Evolutionary conservation across 2,113 vertebrate species (phyloP), one percentile per base, ranked within the genome.

Genomic region (Marmota monax): DNA sequence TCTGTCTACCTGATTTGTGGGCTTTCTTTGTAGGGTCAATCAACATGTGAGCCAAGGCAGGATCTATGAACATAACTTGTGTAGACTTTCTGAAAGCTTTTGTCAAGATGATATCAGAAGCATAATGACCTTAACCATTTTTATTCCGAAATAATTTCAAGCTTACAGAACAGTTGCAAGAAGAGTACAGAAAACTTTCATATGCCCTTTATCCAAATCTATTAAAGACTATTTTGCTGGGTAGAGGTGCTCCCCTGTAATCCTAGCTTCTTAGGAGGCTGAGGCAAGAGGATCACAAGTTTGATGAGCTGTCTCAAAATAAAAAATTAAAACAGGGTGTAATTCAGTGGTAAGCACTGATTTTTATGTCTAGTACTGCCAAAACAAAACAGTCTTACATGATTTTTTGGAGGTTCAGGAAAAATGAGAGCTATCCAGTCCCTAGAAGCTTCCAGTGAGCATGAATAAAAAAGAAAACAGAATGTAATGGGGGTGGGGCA

Each of bases 61-160:
- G 78, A 63, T 70, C 67, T 91, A 63, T 51, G 79, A 77, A 77
- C 27, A 76, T 45, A n/a, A 17, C 23, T 51, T 48, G 32, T 32
- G 17, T 2, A 70, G 87, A 63, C 34, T 88, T 96, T 88, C 67
- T 32, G 37, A 92, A 77, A 93, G 51, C 32, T 53, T 79, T 45
- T 53, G 45, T 51, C 72, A 94, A 89, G 39, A 79, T 69, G 39
- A 37, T 84, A 78, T 45, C 39, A 63, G 58, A 70, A 94, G 73
- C 56, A 73, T 69, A 48, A 80, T 0, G 1, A 89, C 58, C 67
- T 84, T 78, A 29, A 56, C 5, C 17, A 12, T 7, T 82, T 72
- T 85, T 84, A 91, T 80, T 88, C 32, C 17, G 29, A 85, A 82
- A 77, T 70, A 42, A 96, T n/a, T 96, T 82, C 42, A 76, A 85